Conservation (phyloP, 2,888 invertebrate species). For the Lasioglossum calceatum region DNA sequence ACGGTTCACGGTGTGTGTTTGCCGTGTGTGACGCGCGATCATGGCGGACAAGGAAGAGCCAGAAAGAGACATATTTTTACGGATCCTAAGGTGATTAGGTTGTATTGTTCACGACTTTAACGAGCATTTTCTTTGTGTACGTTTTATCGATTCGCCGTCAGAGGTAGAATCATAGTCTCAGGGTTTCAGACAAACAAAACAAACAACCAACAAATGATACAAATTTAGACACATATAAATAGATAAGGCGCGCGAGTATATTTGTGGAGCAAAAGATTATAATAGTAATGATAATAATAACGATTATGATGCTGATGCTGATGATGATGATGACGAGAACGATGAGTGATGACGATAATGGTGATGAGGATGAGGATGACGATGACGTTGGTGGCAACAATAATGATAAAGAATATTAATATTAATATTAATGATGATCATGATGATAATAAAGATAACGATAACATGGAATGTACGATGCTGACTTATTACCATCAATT, state of each 20-base stretch:
- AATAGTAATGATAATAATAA: constrained; percentile 65
- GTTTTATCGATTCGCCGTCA: constrained; percentile 76
- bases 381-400: constrained; percentile 41
- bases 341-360: constrained; percentile 52
- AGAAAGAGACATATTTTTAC: constrained; percentile 27
- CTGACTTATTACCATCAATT: constrained; percentile 32
- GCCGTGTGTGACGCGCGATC: background rate
- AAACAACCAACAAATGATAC: constrained; percentile 70
- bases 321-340: constrained; percentile 42
- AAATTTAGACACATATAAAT: constrained; percentile 73
- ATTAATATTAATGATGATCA: constrained; percentile 54
- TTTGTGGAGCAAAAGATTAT: constrained; percentile 68
- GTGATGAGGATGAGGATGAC: constrained; percentile 47
- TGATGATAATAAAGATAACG: constrained; percentile 53
- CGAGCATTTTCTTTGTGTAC: constrained; percentile 48
- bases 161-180: constrained; percentile 80
- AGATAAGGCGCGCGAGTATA: constrained; percentile 70
- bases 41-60: background rate
- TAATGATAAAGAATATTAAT: constrained; percentile 54
- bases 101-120: constrained; percentile 43
- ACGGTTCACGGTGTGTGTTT: background rate
- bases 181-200: constrained; percentile 75
- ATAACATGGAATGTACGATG: constrained; percentile 35
- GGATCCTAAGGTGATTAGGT: constrained; percentile 27
- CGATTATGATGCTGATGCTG: constrained; percentile 46